Evolutionary conservation across 1,140 invertebrate genomes (phyloP).

Genomic region (Saccostrea cuccullata): DNA sequence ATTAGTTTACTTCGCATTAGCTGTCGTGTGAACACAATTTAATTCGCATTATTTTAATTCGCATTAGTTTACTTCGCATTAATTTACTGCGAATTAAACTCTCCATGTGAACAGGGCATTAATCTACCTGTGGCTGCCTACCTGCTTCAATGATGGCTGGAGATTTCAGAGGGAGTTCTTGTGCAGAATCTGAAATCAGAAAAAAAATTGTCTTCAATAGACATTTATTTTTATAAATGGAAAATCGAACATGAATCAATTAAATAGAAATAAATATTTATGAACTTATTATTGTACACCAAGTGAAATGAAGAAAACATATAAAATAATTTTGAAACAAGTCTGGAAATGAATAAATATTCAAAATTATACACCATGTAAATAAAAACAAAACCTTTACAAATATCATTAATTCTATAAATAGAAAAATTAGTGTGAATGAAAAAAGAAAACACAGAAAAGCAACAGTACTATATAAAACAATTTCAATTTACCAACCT

Average conservation of each 20-base stretch:
- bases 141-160: conserved; percentile 29
- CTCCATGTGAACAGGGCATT: too few relatives aligned
- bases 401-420: background rate
- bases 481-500: background rate
- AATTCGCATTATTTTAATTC: too few relatives aligned
- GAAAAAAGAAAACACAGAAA: background rate
- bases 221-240: too few relatives aligned
- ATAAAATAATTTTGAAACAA: too few relatives aligned
- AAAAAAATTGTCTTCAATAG: background rate
- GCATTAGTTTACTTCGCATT: too few relatives aligned
- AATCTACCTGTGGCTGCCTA: background rate
- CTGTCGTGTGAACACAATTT: too few relatives aligned
- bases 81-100: too few relatives aligned
- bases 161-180: conserved; percentile 30
- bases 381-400: background rate
- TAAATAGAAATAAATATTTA: too few relatives aligned
- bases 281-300: too few relatives aligned
- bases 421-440: background rate
- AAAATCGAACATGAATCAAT: too few relatives aligned
- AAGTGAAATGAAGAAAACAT: too few relatives aligned
- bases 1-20: too few relatives aligned
- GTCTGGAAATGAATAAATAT: background rate
- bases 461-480: background rate
- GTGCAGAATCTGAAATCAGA: conserved; percentile 39
- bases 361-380: background rate